These are phyloP conservation scores for Caenorhabditis uteleia DNA, from an alignment of 2,888 invertebrate genomes.

Conservation along the genomic window DNA sequence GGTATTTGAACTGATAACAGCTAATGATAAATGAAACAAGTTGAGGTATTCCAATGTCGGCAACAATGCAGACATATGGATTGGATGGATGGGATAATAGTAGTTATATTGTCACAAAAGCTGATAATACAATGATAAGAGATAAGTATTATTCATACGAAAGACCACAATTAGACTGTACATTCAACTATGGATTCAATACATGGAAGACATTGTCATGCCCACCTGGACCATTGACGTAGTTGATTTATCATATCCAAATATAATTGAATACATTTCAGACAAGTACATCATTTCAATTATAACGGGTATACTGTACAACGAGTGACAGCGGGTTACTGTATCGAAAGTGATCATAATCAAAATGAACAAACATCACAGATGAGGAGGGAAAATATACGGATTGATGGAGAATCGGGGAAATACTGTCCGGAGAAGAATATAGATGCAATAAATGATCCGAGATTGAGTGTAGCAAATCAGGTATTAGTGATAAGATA, in stretches of 20 bases:
- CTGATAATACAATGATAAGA: conserved; percentile 3
- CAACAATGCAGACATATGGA: conserved; percentile 26
- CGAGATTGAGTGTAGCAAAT: conserved; percentile 11
- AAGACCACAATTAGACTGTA: conserved; percentile 27
- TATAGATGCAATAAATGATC: conserved; percentile 15
- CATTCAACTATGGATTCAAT: conserved; percentile 17
- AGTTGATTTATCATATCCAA: too few relatives aligned
- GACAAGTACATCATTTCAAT: conserved; percentile 10
- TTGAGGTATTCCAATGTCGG: conserved; percentile 23
- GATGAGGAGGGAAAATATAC: conserved; percentile 12
- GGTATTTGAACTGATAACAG: too few relatives aligned
- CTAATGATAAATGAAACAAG: too few relatives aligned
- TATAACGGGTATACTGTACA: conserved; percentile 5
- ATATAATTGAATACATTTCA: too few relatives aligned
- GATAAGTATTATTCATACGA: conserved; percentile 5
- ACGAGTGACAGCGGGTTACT: conserved; percentile 20
- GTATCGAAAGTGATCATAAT: conserved; percentile 18
- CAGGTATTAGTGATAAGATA: too few relatives aligned
- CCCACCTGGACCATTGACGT: conserved; percentile 34
- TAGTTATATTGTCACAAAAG: conserved; percentile 8
- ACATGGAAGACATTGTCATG: conserved; percentile 21
- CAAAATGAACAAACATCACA: too few relatives aligned
- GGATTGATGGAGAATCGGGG: too few relatives aligned
- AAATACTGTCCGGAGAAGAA: too few relatives aligned
- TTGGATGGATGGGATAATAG: conserved; percentile 11